Conservation (phyloP, 92 coral and sea anemone genomes). For the Siderastrea siderea region DNA sequence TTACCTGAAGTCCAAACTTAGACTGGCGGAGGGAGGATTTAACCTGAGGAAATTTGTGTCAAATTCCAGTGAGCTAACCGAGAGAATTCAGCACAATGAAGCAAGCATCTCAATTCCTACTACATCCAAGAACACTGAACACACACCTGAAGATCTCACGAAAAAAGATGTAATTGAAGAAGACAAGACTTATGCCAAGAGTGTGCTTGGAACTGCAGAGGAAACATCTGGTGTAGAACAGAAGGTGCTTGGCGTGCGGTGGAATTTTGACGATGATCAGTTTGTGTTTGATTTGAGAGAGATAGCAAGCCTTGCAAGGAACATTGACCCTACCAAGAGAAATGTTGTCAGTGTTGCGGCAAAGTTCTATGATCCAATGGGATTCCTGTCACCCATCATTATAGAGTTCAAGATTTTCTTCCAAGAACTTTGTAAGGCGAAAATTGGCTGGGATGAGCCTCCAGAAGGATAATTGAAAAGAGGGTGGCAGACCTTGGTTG, state of each 20-base stretch:
- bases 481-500: constrained; percentile 43
- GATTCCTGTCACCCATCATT: constrained; percentile 58
- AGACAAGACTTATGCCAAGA: constrained; percentile 20
- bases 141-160: neutral
- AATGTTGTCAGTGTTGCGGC: constrained; percentile 55
- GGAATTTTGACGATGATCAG: neutral
- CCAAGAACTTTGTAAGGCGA: constrained; percentile 50
- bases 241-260: constrained; percentile 5
- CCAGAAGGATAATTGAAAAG: constrained; percentile 11
- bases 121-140: neutral
- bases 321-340: constrained; percentile 18
- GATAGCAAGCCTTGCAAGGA: constrained; percentile 11
- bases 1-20: constrained; percentile 58
- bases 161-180: neutral
- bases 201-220: neutral
- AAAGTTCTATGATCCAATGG: constrained; percentile 68
- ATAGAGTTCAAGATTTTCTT: constrained; percentile 62
- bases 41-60: constrained; percentile 64
- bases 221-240: neutral
- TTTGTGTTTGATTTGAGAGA: constrained; percentile 3
- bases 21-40: constrained; percentile 69
- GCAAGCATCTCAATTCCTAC: neutral
- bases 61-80: constrained; percentile 44
- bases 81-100: constrained; percentile 38
- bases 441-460: constrained; percentile 59